Evolutionary conservation across 2,113 vertebrate genomes (phyloP), one percentile per base, ranked within the genome.

Genomic region (Bos taurus): DNA sequence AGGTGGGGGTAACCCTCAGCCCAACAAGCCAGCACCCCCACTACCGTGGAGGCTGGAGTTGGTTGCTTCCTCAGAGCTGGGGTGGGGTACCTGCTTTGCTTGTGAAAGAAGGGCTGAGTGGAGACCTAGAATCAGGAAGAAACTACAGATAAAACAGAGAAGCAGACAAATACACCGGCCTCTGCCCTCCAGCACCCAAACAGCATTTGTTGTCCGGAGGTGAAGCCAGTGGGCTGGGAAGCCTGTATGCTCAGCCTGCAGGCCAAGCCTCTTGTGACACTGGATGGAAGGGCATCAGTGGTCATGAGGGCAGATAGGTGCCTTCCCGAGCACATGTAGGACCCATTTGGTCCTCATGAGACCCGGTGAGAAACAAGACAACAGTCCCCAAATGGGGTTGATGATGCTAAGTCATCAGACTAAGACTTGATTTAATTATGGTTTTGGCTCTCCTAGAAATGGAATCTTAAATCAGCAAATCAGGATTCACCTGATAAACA

Each of bases 1-100:
- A 14, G 71, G n/a, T 10, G 6, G 7, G 7, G 48, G 59, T 30
- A 21, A 33, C 40, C 60, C 60, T 10, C 23, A 82, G 74, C 40
- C 78, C 33, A 2, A 25, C 1, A 7, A 11, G 28, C 59, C 11
- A 28, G 46, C 23, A 8, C 71, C 10, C 23, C 54, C 2, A 8
- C 6, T 0, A 1, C 0, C 0, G 0, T 7, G 0, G 0, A 1
- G 0, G 0, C 0, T 0, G 3, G 4, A 8, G 11, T 11, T 52
- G 59, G 11, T 50, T 50, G 46, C 33, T 15, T 19, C 17, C 2
- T 26, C 15, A n/a, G 33, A 50, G 77, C 48, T 64, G 11, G 9
- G 88, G 40, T 12, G 3, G 25, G 40, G 57, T 15, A 11, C 40
- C n/a, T 28, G 23, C 17, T 11, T 21, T 19, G 11, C 17, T 14